Evolutionary conservation across 2,113 vertebrate species (phyloP).

Genomic region (Arvicanthis niloticus): DNA sequence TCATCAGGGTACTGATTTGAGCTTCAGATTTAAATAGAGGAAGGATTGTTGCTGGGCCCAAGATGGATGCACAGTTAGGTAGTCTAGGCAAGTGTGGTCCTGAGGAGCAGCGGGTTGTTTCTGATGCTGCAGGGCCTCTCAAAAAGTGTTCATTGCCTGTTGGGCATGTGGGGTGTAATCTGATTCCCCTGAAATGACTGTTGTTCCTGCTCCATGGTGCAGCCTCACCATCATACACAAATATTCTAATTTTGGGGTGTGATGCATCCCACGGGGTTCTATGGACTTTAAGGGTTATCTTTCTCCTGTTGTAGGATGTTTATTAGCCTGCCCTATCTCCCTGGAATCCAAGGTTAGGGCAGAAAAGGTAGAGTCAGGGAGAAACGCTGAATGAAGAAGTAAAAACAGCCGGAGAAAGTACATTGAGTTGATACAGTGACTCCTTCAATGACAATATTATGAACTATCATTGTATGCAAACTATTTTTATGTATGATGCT

Average conservation of each 20-base stretch:
- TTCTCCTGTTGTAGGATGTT: not conserved
- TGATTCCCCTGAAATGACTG: not conserved
- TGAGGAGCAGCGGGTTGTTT: not conserved
- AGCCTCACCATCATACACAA: not conserved
- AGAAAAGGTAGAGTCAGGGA: not conserved
- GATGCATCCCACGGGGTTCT: not conserved
- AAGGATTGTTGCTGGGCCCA: not conserved
- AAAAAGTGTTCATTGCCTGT: not conserved
- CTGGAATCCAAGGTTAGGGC: not conserved
- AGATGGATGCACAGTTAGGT: not conserved
- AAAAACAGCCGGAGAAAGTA: not conserved
- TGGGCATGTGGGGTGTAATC: rapidly evolving
- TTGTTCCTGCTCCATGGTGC: not conserved
- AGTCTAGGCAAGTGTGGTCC: not conserved
- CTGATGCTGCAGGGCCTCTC: not conserved
- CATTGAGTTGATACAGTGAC: not conserved
- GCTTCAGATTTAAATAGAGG: not conserved
- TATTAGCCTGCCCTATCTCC: not conserved
- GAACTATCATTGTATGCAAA: not conserved
- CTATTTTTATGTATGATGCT: not conserved
- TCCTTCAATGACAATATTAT: not conserved
- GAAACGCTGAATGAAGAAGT: not conserved
- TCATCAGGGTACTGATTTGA: not conserved
- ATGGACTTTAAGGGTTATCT: too few species aligned
- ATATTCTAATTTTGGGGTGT: not conserved